Base-by-base conservation (phyloP, 2,888 invertebrate species). In the Limnephilus lunatus region DNA sequence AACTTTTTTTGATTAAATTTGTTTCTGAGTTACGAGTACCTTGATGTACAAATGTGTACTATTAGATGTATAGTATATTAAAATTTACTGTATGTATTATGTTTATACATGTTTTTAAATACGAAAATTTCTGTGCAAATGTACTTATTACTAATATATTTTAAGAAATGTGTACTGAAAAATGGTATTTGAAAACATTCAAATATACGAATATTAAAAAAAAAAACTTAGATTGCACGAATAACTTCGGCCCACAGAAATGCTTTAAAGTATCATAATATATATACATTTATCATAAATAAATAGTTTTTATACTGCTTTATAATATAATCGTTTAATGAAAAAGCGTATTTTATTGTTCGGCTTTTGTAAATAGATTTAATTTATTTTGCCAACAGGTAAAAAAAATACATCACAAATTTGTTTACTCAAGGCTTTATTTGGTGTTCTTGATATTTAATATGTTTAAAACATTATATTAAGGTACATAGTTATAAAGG, bases 261-360 rank as follows among this genome's bases (percentile, higher is more conserved):
- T 90, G 90, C 90, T 90, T 90, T 90, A 90, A 90, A 82, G 31
- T 19, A 90, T 30, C 81, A 82, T 32, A 82, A n/a, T 85, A 35
- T 83, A 35, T 83, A 53, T 90, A 48, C 44, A 53, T 68, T 68
- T 68, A 68, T 25, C 9, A 68, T 85, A 90, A 85, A 44, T 35
- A 35, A 83, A 32, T 83, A 83, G 83, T 32, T 83, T 83, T 83
- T 83, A 83, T 83, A 83, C 83, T 32, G 83, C 83, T 83, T 83
- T 83, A 39, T 35, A 19, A 83, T 35, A 25, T 35, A 83, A 35
- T 35, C 32, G 32, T 83, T 83, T 83, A 83, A 83, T 83, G n/a
- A 68, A 53, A 19, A 68, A 25, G 25, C 68, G 7, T 25, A 68
- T 68, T 68, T 68, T 68, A n/a, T n/a, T 68, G 68, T 68, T 68